Evolutionary conservation across 2,797 vertebrate genomes (phyloP).

Genomic region (Percopsis omiscomaycus): DNA sequence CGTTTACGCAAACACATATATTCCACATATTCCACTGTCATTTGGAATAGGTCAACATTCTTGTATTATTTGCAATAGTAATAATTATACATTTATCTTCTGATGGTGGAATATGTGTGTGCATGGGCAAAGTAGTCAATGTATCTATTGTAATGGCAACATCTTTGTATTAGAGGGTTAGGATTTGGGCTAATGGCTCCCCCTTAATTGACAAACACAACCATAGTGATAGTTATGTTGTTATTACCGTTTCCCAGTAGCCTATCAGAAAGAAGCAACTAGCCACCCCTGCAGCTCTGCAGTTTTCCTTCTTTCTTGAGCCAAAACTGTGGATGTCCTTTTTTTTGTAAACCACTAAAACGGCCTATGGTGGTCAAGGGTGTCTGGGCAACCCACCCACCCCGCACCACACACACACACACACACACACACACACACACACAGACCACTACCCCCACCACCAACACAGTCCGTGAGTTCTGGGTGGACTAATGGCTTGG

Average conservation of each 20-base stretch:
- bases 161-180: background rate
- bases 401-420: slow-evolving; percentile 2
- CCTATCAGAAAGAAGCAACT: slow-evolving; percentile 33
- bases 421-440: background rate
- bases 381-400: slow-evolving; percentile 46
- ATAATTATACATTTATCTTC: background rate
- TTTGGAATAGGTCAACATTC: no score
- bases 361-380: slow-evolving; percentile 47
- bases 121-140: no score
- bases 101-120: background rate
- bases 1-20: no score
- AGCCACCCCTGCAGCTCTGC: slow-evolving; percentile 36
- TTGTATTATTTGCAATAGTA: background rate
- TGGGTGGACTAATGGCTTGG: slow-evolving; percentile 55
- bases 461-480: slow-evolving; percentile 34
- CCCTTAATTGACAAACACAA: background rate
- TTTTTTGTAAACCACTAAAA: slow-evolving; percentile 59
- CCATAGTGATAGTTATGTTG: slow-evolving; percentile 1
- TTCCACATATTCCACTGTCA: no score
- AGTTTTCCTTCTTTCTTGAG: slow-evolving; percentile 36
- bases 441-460: background rate
- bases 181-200: background rate
- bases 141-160: background rate
- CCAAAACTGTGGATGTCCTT: slow-evolving; percentile 41
- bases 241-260: background rate